Base-by-base conservation (phyloP, 2,797 vertebrate genomes). In the Tapirus indicus region DNA sequence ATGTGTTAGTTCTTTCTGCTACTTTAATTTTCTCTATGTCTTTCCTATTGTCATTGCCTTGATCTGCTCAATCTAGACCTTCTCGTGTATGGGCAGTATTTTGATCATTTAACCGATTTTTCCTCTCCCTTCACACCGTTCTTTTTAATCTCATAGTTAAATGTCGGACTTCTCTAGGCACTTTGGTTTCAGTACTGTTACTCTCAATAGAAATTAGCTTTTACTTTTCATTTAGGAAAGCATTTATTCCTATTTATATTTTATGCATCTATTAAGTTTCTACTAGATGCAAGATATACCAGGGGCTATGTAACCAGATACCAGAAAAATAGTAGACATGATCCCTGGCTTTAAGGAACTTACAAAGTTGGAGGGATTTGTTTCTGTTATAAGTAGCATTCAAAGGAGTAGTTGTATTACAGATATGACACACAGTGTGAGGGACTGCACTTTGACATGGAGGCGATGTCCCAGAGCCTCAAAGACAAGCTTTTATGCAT, bases 51-150 rank as follows among this genome's bases (percentile, higher is more conserved):
- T 25, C n/a, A 20, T 82, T 69, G 12, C 7, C 29, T 62, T 62
- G 21, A 69, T 94, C 25, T 38, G 29, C 35, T 93, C 56, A n/a
- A 7, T 89, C 10, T 87, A 23, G 12, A 84, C 12, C n/a, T 78
- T 77, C 54, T 82, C 21, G 47, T 3, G 4, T 56, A 20, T 52
- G 47, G 35, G 4, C 12, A 64, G 17, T 94, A 18, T 94, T 87
- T 96, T 75, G 44, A 97, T 95, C 23, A 84, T 87, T 90, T 79
- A 64, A 64, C 27, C 66, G 12, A n/a, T 47, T 32, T 71, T 56
- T 82, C 35, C 0, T 35, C 60, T 72, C 35, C 18, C 32, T 86
- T 71, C 17, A 21, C n/a, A 58, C 3, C 20, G 18, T 92, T 89
- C 29, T 68, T 75, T 91, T 82, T 58, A 74, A 68, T 89, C 77